Percentiles rank a stretch among this genome's conserved stretches.
Conservation (phyloP, 2,113 vertebrate species). For the Ptyas mucosa region DNA sequence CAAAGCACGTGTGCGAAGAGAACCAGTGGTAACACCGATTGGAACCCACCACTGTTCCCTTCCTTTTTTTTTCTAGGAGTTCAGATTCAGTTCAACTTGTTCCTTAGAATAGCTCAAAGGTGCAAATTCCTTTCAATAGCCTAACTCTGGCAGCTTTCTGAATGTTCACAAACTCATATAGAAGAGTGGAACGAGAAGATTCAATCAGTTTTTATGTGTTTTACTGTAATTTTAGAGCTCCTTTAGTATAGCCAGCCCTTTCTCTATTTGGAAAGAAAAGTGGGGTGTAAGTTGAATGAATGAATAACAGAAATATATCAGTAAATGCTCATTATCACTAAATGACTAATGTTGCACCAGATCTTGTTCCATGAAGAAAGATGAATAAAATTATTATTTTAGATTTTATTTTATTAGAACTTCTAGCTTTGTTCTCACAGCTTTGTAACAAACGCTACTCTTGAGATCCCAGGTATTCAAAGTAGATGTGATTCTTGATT, state of each 20-base stretch:
- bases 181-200: background rate
- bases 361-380: background rate
- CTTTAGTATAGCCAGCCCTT: background rate
- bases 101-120: background rate
- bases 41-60: too few species aligned
- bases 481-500: background rate
- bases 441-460: background rate
- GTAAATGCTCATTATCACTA: slow-evolving; percentile 3
- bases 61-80: background rate
- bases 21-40: too few species aligned
- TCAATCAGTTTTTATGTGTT: background rate
- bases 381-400: background rate
- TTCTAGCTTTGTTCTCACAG: background rate
- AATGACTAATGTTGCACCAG: background rate
- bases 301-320: slow-evolving; percentile 13
- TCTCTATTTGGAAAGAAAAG: background rate
- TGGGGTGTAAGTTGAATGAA: slow-evolving; percentile 1
- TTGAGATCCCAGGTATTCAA: background rate
- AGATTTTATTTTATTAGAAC: background rate
- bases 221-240: slow-evolving; percentile 6
- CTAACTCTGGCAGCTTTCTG: background rate
- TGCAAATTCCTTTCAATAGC: background rate
- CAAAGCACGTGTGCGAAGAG: too few species aligned
- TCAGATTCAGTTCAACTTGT: background rate
- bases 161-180: background rate